Evolutionary conservation across 2,113 vertebrate species (phyloP).

Genomic region (Macroglossus sobrinus): DNA sequence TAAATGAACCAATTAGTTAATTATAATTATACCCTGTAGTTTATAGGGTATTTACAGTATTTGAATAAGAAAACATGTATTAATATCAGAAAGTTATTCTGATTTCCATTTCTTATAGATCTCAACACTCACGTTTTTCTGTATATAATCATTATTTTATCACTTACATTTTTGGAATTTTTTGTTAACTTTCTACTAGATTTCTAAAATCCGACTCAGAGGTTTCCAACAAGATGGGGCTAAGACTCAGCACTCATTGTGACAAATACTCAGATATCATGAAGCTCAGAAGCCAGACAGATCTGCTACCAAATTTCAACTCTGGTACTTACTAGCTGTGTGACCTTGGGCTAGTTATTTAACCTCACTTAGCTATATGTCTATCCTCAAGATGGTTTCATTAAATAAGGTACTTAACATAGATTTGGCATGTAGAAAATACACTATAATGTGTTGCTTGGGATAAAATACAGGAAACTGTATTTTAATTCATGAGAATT

Average conservation of each 20-base stretch:
- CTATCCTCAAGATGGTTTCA: not conserved
- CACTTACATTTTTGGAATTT: not conserved
- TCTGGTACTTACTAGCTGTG: not conserved
- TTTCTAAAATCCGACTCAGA: not conserved
- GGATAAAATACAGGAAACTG: not conserved
- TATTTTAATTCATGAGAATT: not conserved
- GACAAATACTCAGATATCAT: not conserved
- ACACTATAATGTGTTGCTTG: not conserved
- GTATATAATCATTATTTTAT: not conserved
- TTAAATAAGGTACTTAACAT: not conserved
- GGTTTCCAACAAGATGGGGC: not conserved
- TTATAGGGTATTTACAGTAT: not conserved
- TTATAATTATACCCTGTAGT: no score
- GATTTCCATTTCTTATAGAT: not conserved
- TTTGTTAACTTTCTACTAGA: not conserved
- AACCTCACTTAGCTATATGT: not conserved
- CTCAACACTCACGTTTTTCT: not conserved
- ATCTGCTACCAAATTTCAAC: not conserved
- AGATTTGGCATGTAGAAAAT: not conserved
- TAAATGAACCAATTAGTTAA: constrained; percentile 2
- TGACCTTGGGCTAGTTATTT: not conserved
- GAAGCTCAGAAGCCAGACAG: not conserved
- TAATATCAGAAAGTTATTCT: not conserved
- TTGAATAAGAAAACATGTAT: not conserved
- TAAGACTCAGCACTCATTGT: not conserved